A percentile compares a stretch with the other conserved stretches of the same genome.
Evolutionary conservation across 2,797 vertebrate genomes (phyloP).

Genomic region (Meda fulgida): DNA sequence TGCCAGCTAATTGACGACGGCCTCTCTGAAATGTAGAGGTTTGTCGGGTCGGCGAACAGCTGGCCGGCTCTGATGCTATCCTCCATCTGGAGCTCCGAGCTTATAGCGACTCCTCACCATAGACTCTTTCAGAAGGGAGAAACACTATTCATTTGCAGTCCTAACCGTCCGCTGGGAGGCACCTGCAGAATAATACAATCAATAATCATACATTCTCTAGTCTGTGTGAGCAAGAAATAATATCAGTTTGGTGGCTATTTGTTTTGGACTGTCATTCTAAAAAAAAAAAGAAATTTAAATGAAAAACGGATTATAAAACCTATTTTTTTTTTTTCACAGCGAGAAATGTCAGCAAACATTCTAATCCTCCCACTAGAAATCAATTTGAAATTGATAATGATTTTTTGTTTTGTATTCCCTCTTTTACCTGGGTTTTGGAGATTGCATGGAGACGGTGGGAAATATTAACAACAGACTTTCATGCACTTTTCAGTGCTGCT

Average conservation of each 20-base stretch:
- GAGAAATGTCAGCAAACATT: constrained; percentile 32
- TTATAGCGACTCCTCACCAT: constrained; percentile 9
- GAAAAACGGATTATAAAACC: constrained; percentile 52
- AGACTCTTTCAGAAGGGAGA: constrained; percentile 15
- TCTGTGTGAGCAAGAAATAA: constrained; percentile 31
- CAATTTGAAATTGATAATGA: constrained; percentile 18
- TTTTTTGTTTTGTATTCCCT: constrained; percentile 32
- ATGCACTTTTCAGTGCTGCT: neutral
- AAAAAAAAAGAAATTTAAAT: constrained; percentile 38
- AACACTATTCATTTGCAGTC: constrained; percentile 55
- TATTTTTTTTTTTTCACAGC: constrained; percentile 28
- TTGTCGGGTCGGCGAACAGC: constrained; percentile 23
- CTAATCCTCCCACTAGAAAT: constrained; percentile 41
- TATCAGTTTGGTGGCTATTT: constrained; percentile 45
- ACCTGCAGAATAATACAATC: constrained; percentile 58
- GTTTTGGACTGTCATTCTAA: constrained; percentile 41
- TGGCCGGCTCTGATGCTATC: constrained; percentile 43
- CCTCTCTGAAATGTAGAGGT: constrained; percentile 39
- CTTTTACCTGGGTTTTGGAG: neutral
- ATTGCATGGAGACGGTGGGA: neutral
- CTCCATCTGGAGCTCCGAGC: constrained; percentile 19
- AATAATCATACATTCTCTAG: constrained; percentile 50
- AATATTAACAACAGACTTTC: constrained; percentile 6
- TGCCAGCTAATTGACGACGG: constrained; percentile 47
- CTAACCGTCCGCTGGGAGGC: constrained; percentile 42